Evolutionary conservation across 2,113 vertebrate genomes (phyloP), one percentile per base, ranked within the genome.

Genomic region (Rynchops niger): DNA sequence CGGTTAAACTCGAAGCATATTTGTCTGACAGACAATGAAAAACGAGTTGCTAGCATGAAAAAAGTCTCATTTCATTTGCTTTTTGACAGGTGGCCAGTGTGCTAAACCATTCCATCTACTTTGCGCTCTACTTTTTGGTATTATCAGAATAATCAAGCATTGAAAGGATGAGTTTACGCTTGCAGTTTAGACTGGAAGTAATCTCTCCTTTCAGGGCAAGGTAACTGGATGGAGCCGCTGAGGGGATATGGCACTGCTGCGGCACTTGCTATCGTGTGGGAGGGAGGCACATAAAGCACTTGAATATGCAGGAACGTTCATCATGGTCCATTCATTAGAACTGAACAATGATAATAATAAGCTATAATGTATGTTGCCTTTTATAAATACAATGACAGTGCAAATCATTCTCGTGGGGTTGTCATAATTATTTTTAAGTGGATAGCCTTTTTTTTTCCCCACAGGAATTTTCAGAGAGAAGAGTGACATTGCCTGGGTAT

Each of bases 371-470:
- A 70, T 93, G 88, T 74, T 94, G 88, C 55, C 58, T 93, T 94
- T 93, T 83, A 92, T 81, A 92, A 95, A 92, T 89, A 86, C 80
- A 86, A 80, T 66, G 88, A 38, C 29, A 27, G 38, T 50, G 42
- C 42, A 29, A 94, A 94, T 81, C 25, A 88, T 93, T 93, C 92
- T 90, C 53, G n/a, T 55, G 76, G 79, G 67, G 45, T 90, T 63
- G 62, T 90, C 82, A 81, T 66, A 94, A 88, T 92, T 81, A 93
- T 73, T 86, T 96, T 89, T 59, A 92, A 95, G 62, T 90, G 59
- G 74, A 59, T 61, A 80, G 86, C 55, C 53, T 73, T 95, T 85
- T 95, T 85, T 95, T 85, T 70, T 88, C n/a, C 59, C 58, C 47
- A 15, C 30, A 65, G 34, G 47, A 67, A 50, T 93, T 96, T 32